A percentile compares a stretch with the other conserved stretches of the same genome.
These are phyloP conservation scores for Hydropotes inermis DNA, from an alignment of 2,113 vertebrate species.

Conservation along the genomic window DNA sequence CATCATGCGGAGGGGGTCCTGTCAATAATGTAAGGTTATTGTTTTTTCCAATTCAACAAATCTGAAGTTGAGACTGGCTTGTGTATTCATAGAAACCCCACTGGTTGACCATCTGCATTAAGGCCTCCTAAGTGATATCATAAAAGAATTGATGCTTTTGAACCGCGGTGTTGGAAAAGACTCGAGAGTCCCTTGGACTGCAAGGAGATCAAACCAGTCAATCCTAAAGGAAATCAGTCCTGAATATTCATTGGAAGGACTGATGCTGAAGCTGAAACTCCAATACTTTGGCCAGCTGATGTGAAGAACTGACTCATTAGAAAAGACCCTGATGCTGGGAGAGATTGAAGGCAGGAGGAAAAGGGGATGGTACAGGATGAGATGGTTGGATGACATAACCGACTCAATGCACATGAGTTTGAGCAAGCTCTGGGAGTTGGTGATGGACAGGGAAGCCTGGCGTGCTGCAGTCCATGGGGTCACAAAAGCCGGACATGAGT, in stretches of 20 bases:
- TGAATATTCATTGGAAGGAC: neutral
- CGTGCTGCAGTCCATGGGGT: neutral
- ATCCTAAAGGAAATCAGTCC: neutral
- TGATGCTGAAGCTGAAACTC: neutral
- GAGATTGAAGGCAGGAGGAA: neutral
- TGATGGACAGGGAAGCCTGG: neutral
- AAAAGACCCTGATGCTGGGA: neutral
- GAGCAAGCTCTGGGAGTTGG: neutral
- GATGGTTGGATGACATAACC: neutral
- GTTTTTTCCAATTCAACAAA: neutral
- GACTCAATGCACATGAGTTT: neutral
- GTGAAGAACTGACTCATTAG: neutral
- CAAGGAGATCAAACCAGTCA: neutral
- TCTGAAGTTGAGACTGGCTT: neutral
- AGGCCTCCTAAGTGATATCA: neutral
- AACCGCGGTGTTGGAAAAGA: no score
- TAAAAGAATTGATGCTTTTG: no score
- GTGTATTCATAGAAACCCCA: neutral
- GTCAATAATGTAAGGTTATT: neutral
- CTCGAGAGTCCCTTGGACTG: no score
- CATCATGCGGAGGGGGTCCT: neutral
- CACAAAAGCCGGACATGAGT: neutral
- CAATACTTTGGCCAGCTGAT: neutral
- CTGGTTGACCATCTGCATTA: neutral
- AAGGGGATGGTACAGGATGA: neutral